Percentiles rank a stretch among this genome's conserved stretches.
phyloP scores from a whole-genome alignment of 2,888 invertebrate genomes.

The Habrosyne pyritoides region DNA sequence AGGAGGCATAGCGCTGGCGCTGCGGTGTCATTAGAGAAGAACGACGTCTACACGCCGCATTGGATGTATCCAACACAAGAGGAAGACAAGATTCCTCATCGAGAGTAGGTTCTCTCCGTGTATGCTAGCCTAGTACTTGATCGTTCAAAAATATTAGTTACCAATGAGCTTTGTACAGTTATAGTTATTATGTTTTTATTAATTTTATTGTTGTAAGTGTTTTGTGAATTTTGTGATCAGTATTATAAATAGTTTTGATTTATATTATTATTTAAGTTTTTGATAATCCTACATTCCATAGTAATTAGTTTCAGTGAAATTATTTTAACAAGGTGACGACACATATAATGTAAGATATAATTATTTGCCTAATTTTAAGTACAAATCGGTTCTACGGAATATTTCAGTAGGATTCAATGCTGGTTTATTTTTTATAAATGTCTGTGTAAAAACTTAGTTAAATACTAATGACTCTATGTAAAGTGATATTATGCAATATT shows the following conservation, averaged over 20 bases:
- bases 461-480: conserved; percentile 2
- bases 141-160: conserved; percentile 24
- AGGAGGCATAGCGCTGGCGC: conserved; percentile 75
- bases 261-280: conserved; percentile 21
- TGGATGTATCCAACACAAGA: conserved; percentile 45
- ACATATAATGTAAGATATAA: conserved; percentile 37
- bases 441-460: neutral
- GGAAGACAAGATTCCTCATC: conserved; percentile 22
- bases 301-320: conserved; percentile 25
- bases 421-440: neutral
- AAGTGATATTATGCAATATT: conserved; percentile 1
- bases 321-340: conserved; percentile 54
- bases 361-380: conserved; percentile 8
- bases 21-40: conserved; percentile 67
- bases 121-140: conserved; percentile 43
- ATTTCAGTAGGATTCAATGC: neutral
- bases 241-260: conserved; percentile 54
- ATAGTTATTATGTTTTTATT: conserved; percentile 20
- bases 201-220: conserved; percentile 19
- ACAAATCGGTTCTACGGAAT: neutral
- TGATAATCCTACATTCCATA: conserved; percentile 43
- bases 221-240: conserved; percentile 63
- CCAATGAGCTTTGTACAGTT: conserved; percentile 44
- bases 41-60: conserved; percentile 44
- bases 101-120: conserved; percentile 15